phyloP scores from a whole-genome alignment of 2,888 invertebrate genomes.

The Thelaira solivaga region DNA sequence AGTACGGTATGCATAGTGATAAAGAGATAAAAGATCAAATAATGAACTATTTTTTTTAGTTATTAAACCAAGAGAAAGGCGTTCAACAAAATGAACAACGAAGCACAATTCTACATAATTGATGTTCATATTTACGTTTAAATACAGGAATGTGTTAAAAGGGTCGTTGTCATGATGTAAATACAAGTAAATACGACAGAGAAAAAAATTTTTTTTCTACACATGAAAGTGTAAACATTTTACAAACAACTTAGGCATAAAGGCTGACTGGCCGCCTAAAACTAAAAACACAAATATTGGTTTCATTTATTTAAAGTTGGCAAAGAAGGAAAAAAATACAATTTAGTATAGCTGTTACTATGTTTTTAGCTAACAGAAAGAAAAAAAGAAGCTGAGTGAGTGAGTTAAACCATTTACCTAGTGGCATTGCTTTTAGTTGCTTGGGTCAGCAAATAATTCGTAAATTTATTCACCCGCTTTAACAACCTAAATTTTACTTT shows the following conservation, averaged over 20 bases:
- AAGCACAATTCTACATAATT: not conserved
- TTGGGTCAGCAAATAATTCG: slow-evolving; percentile 59
- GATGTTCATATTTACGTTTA: slow-evolving; percentile 3
- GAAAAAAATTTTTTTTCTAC: slow-evolving; percentile 25
- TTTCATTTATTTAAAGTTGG: not conserved
- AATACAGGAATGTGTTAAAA: slow-evolving; percentile 18
- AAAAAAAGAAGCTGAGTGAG: no score
- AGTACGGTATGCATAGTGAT: no score
- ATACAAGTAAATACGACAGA: no score
- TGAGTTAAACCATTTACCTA: slow-evolving; percentile 38
- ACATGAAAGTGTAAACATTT: slow-evolving; percentile 49
- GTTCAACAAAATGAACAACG: no score
- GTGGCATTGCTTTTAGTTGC: slow-evolving; percentile 51
- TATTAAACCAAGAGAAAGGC: no score
- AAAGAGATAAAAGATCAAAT: no score
- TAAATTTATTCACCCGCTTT: slow-evolving; percentile 47
- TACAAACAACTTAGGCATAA: no score
- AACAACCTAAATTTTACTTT: slow-evolving; percentile 29
- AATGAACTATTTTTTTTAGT: no score
- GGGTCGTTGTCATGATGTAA: slow-evolving; percentile 18
- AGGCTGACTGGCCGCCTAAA: no score
- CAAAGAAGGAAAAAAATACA: not conserved
- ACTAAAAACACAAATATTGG: not conserved
- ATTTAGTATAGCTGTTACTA: not conserved
- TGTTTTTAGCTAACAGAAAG: slow-evolving; percentile 3